Evolutionary conservation across 2,113 vertebrate species (phyloP), one percentile per base, ranked within the genome.

Genomic region (Megaceryle torquata): DNA sequence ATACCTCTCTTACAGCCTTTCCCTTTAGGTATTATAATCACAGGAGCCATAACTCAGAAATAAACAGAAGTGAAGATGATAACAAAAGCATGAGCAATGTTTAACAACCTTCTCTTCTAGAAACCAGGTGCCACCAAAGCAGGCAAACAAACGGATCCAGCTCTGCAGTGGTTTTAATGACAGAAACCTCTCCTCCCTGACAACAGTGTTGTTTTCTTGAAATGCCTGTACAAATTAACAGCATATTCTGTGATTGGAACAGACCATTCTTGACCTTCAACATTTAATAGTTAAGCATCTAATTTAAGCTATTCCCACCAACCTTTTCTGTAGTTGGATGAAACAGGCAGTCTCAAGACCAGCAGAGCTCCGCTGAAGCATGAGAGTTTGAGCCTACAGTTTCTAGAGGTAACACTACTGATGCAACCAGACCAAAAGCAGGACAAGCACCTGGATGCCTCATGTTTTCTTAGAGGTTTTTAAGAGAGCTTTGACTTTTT

Each of bases 1-100:
- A 95, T 44, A 71, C 18, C 53, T 67, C 69, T 94, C 60, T 57
- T 68, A 60, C 29, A 84, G 82, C 53, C 41, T 82, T 86, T 13
- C 19, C 39, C 69, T 81, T 88, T 46, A 81, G 82, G 60, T 67
- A 74, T 56, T 86, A 56, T 46, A 93, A 84, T 71, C 53, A 86
- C 77, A 96, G 81, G 65, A 81, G 61, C 39, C 44, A 61, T 15
- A 84, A 60, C 44, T 72, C 87, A 69, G 70, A 87, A 96, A 84
- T 63, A 96, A 95, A 91, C 60, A 88, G 22, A 83, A 92, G 59
- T n/a, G 56, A 86, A 90, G 94, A 94, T 44, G 57, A 37, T 65
- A 92, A 92, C 50, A 86, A 86, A 94, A 89, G 81, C 65, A 31
- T 11, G 19, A 87, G 53, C 33, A 35, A 64, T 43, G 33, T 54